phyloP scores from a whole-genome alignment of 2,888 invertebrate genomes.

The Cephus pulcher region DNA sequence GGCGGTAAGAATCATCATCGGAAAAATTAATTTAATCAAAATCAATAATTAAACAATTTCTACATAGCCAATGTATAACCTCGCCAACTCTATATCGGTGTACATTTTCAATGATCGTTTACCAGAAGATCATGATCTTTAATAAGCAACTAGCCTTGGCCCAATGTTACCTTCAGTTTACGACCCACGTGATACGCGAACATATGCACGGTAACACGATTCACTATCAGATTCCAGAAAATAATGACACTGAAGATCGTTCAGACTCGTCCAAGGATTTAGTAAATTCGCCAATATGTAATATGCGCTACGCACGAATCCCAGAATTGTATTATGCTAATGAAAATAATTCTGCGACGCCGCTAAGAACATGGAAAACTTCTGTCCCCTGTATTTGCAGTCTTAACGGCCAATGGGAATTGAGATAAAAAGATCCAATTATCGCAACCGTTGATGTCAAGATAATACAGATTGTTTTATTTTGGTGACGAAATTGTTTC shows the following conservation, averaged over 20 bases:
- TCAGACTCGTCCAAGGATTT: background rate
- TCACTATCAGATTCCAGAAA: constrained; percentile 1
- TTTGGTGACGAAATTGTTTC: constrained; percentile 39
- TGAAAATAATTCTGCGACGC: background rate
- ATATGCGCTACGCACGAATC: background rate
- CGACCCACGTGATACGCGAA: constrained; percentile 4
- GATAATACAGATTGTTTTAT: constrained; percentile 22
- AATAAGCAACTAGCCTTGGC: constrained; percentile 1
- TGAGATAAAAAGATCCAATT: background rate
- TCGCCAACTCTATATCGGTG: background rate
- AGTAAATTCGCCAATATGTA: background rate
- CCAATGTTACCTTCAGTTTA: background rate
- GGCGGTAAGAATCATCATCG: constrained; percentile 72
- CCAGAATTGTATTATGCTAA: background rate
- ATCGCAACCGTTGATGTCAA: background rate
- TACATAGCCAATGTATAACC: background rate
- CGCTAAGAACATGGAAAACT: background rate
- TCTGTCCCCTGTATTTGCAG: background rate
- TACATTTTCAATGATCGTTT: background rate
- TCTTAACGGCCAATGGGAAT: background rate
- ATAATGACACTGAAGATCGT: background rate
- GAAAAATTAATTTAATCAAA: constrained; percentile 11
- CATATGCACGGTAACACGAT: background rate
- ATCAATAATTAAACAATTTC: background rate
- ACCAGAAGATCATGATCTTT: background rate